A percentile compares a stretch with the other conserved stretches of the same genome.
These are phyloP conservation scores for Pipistrellus pygmaeus DNA, from an alignment of 2,797 vertebrate genomes.

Conservation along the genomic window DNA sequence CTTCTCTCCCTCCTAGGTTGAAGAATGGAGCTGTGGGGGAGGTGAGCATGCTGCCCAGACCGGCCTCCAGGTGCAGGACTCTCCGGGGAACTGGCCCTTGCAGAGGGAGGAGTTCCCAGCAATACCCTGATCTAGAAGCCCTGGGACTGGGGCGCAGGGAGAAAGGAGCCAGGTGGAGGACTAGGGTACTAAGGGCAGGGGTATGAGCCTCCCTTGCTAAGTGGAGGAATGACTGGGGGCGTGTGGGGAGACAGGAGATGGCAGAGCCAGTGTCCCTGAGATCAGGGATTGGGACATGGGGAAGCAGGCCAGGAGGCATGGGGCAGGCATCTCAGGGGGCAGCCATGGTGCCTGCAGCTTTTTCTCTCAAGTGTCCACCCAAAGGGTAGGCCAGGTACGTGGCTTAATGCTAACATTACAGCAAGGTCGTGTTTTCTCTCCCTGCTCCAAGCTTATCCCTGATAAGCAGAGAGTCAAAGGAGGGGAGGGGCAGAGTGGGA, in stretches of 20 bases:
- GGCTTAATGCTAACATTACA: neutral
- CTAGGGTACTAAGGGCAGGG: rapidly evolving
- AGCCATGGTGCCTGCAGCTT: neutral
- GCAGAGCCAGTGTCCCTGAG: neutral
- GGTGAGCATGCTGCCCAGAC: neutral
- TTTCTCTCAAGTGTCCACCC: neutral
- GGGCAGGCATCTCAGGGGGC: too few species aligned
- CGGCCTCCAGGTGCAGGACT: neutral
- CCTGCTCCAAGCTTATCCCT: neutral
- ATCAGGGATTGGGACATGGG: neutral
- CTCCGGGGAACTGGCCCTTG: neutral
- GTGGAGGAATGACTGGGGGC: neutral
- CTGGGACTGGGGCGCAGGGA: neutral
- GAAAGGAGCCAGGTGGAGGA: too few species aligned
- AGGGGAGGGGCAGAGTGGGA: too few species aligned
- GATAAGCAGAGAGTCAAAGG: neutral
- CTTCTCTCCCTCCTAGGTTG: neutral
- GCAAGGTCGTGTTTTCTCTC: neutral
- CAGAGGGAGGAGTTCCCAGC: neutral
- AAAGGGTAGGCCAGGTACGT: neutral
- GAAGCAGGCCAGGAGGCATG: neutral
- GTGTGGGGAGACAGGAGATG: neutral
- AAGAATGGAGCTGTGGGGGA: neutral
- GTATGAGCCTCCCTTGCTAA: neutral
- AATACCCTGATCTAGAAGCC: neutral